A percentile compares a stretch with the other conserved stretches of the same genome.
Conservation (phyloP, 2,888 invertebrate genomes). For the Sarcophaga rosellei region DNA sequence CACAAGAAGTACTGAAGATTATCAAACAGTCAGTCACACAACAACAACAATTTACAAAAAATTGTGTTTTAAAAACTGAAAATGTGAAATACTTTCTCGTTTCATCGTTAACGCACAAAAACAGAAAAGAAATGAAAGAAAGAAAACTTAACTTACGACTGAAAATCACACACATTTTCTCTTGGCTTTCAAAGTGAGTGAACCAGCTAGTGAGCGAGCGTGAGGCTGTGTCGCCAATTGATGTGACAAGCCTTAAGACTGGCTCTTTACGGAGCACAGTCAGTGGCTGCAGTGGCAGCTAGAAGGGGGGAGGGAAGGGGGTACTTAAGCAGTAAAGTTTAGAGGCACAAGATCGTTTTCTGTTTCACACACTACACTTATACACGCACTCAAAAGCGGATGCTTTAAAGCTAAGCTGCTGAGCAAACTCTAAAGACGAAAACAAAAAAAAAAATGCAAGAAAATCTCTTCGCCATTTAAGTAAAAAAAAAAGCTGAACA, state of each 20-base stretch:
- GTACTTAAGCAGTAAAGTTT: neutral
- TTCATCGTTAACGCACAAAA: constrained; percentile 55
- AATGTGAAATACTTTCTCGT: constrained; percentile 61
- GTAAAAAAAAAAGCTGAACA: constrained; percentile 18
- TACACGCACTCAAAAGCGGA: constrained; percentile 37
- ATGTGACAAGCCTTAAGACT: neutral
- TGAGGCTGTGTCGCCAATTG: neutral
- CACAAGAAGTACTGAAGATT: neutral
- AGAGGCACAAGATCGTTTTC: neutral
- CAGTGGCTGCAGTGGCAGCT: neutral
- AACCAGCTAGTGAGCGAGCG: too few species aligned
- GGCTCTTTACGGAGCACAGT: neutral
- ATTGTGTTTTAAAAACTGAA: constrained; percentile 9
- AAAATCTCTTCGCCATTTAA: constrained; percentile 13
- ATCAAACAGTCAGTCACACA: neutral
- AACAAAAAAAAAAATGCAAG: neutral
- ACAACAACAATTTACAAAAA: neutral
- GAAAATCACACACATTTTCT: constrained; percentile 57
- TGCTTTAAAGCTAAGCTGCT: constrained; percentile 43
- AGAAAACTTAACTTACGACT: constrained; percentile 37
- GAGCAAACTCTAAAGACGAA: neutral
- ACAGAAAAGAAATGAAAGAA: constrained; percentile 30
- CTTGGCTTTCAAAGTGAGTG: neutral
- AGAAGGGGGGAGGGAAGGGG: too few species aligned
- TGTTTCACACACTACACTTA: neutral